These are phyloP conservation scores for Pseudotriccus pelzelni DNA, from an alignment of 2,797 vertebrate species.

Conservation along the genomic window DNA sequence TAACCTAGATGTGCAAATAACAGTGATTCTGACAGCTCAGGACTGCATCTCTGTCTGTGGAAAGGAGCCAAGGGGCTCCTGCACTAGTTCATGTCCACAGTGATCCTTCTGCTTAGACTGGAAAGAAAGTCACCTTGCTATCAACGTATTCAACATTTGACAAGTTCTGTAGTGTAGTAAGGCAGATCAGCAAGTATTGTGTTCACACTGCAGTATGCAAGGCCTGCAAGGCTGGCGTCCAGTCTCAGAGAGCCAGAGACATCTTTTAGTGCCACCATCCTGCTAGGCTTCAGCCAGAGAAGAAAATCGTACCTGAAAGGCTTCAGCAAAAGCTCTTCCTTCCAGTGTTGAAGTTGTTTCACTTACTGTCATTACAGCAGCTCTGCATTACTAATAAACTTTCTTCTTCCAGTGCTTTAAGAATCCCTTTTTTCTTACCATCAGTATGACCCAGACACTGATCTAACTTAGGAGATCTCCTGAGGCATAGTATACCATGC, in stretches of 20 bases:
- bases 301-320: not conserved
- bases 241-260: not conserved
- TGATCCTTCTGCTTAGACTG: not conserved
- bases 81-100: not conserved
- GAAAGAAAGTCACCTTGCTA: not conserved
- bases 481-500: not conserved
- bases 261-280: not conserved
- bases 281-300: not conserved
- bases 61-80: not conserved
- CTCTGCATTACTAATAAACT: not conserved
- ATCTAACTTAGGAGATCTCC: not conserved
- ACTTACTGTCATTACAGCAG: not conserved
- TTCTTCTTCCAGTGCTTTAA: not conserved
- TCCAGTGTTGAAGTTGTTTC: not conserved
- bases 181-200: not conserved
- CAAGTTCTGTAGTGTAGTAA: not conserved
- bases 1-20: not conserved
- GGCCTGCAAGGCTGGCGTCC: not conserved
- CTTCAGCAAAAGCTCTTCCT: not conserved
- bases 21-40: not conserved
- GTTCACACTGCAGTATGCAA: not conserved
- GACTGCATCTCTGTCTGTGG: not conserved
- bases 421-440: not conserved
- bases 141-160: not conserved
- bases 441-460: not conserved